These are phyloP conservation scores for Aromia moschata DNA, from an alignment of 2,888 invertebrate genomes.

Conservation along the genomic window DNA sequence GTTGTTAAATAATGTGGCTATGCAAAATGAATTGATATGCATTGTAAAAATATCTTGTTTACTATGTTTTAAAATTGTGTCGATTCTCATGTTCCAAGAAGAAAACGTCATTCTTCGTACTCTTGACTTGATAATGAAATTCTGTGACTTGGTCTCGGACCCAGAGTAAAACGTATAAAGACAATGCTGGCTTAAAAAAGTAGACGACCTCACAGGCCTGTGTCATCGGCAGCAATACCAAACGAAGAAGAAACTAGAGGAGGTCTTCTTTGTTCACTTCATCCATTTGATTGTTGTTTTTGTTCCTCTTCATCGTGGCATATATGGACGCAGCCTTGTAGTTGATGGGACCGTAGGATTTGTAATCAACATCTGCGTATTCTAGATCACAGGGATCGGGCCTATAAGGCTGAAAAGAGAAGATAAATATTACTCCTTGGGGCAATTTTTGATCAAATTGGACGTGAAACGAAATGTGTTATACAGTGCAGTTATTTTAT, in stretches of 20 bases:
- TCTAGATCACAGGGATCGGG: slow-evolving; percentile 83
- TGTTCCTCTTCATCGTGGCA: slow-evolving; percentile 77
- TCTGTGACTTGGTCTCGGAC: too few relatives aligned
- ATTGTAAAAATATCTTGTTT: too few relatives aligned
- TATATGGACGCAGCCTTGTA: slow-evolving; percentile 89
- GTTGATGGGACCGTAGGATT: slow-evolving; percentile 90
- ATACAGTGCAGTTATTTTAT: slow-evolving; percentile 24
- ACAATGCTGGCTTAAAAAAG: too few relatives aligned
- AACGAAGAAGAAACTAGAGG: slow-evolving; percentile 49
- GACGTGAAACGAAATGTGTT: slow-evolving; percentile 19
- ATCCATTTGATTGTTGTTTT: slow-evolving; percentile 58
- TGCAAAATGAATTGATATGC: too few relatives aligned
- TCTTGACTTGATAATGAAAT: too few relatives aligned
- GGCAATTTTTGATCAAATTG: too few relatives aligned
- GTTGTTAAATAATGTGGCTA: too few relatives aligned
- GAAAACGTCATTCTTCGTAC: too few relatives aligned
- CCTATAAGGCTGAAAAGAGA: slow-evolving; percentile 75
- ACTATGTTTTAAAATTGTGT: too few relatives aligned
- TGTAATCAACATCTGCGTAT: slow-evolving; percentile 90
- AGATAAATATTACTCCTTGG: neutral
- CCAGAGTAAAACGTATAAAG: too few relatives aligned
- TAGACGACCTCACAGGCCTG: too few relatives aligned
- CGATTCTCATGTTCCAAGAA: too few relatives aligned
- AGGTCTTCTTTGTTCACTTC: slow-evolving; percentile 57
- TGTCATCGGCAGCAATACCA: slow-evolving; percentile 29